Evolutionary conservation across 2,797 vertebrate species (phyloP).

Genomic region (Parauchenoglanis ngamensis): DNA sequence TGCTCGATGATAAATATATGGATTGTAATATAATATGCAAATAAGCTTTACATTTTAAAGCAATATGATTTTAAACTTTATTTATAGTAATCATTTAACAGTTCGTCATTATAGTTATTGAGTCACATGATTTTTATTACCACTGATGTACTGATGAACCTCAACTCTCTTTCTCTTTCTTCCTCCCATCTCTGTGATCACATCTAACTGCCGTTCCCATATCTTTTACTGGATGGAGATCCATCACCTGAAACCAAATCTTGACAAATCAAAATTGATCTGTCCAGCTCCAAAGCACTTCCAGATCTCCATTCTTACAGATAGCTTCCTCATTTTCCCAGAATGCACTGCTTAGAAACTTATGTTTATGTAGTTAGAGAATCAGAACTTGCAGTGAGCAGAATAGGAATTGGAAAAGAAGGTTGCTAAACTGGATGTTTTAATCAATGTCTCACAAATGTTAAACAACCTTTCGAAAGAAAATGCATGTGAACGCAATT

Average conservation of each 20-base stretch:
- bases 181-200: neutral
- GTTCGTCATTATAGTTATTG: neutral
- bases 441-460: too few relatives aligned
- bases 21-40: neutral
- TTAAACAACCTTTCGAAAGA: neutral
- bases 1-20: neutral
- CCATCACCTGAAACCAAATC: conserved; percentile 7
- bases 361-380: neutral
- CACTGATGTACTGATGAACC: conserved; percentile 10
- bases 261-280: conserved; percentile 23
- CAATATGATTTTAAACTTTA: neutral
- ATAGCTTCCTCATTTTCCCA: neutral
- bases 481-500: neutral
- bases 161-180: neutral
- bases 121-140: neutral
- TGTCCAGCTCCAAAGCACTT: conserved; percentile 15
- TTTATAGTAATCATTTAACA: neutral
- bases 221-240: neutral
- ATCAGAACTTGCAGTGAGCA: neutral
- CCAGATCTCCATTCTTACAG: neutral
- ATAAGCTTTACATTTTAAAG: neutral
- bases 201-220: conserved; percentile 13
- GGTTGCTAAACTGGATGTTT: neutral
- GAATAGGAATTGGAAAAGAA: neutral
- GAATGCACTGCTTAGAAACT: neutral